These are phyloP conservation scores for Enteromius anoplus DNA, from an alignment of 2,797 vertebrate species.

Conservation along the genomic window DNA sequence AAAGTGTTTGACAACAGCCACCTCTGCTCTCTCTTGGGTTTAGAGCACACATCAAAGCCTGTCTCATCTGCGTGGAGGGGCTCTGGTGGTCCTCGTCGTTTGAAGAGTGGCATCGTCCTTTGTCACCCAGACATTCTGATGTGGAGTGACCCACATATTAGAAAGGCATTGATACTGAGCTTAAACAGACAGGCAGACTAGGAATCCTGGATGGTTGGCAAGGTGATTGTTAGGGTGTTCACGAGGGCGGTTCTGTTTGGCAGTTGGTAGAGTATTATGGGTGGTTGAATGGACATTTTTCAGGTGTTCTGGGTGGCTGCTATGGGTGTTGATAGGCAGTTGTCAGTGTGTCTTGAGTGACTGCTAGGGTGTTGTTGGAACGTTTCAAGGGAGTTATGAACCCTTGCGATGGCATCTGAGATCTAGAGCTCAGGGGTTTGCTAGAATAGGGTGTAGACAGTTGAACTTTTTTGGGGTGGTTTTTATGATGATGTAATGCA, in stretches of 20 bases:
- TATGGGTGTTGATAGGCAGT: not conserved
- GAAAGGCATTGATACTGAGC: constrained; percentile 3
- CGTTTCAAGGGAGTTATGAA: no score
- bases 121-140: constrained; percentile 6
- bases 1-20: constrained; percentile 18
- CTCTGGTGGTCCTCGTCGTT: not conserved
- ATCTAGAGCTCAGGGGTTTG: no score
- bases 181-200: constrained; percentile 9
- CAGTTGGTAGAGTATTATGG: not conserved
- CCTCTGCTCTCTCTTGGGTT: constrained; percentile 38
- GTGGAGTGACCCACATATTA: constrained; percentile 42
- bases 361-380: no score
- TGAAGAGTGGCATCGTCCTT: not conserved
- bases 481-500: no score
- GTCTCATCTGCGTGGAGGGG: constrained; percentile 19
- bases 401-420: no score
- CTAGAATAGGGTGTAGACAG: no score
- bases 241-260: not conserved
- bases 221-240: not conserved
- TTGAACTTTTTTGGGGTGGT: no score
- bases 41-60: constrained; percentile 4
- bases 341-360: not conserved
- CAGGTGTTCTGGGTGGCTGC: not conserved
- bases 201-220: not conserved
- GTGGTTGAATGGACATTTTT: not conserved